These are phyloP conservation scores for Hyles euphorbiae DNA, from an alignment of 1,140 invertebrate species.

Conservation along the genomic window DNA sequence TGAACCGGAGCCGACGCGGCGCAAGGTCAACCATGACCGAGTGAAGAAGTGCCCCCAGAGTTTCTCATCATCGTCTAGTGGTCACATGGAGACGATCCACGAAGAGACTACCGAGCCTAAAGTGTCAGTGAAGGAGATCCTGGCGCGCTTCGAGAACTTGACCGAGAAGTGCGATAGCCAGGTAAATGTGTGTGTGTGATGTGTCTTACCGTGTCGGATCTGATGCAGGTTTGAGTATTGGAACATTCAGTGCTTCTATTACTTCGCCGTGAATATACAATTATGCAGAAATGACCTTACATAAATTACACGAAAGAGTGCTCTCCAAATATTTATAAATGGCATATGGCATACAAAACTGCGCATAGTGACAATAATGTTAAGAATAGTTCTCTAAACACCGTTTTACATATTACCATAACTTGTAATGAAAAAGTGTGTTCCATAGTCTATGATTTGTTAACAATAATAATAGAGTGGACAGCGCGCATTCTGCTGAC, in stretches of 20 bases:
- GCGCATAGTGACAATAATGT: too few species aligned
- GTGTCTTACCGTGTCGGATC: slow-evolving; percentile 13
- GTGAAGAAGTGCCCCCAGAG: slow-evolving; percentile 67
- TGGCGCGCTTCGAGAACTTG: slow-evolving; percentile 87
- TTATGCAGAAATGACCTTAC: slow-evolving; percentile 2
- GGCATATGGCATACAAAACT: too few species aligned
- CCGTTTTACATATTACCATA: too few species aligned
- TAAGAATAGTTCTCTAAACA: too few species aligned
- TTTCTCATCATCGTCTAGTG: slow-evolving; percentile 77
- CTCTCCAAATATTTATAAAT: too few species aligned
- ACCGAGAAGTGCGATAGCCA: slow-evolving; percentile 66
- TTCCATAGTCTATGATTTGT: too few species aligned
- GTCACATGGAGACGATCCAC: slow-evolving; percentile 87
- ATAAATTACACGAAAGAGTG: neutral
- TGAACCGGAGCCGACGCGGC: slow-evolving; percentile 47
- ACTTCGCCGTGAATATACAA: neutral
- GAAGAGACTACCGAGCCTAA: slow-evolving; percentile 85
- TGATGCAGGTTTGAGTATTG: slow-evolving; percentile 14
- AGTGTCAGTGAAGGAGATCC: slow-evolving; percentile 86
- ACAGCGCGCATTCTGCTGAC: too few species aligned
- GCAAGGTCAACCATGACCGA: slow-evolving; percentile 31
- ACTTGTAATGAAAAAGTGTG: too few species aligned
- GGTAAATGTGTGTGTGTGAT: slow-evolving; percentile 32
- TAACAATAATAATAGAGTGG: too few species aligned
- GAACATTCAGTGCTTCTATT: neutral